Evolutionary conservation across 2,888 invertebrate genomes (phyloP), one percentile per base, ranked within the genome.

Genomic region (Athrips mouffetella): DNA sequence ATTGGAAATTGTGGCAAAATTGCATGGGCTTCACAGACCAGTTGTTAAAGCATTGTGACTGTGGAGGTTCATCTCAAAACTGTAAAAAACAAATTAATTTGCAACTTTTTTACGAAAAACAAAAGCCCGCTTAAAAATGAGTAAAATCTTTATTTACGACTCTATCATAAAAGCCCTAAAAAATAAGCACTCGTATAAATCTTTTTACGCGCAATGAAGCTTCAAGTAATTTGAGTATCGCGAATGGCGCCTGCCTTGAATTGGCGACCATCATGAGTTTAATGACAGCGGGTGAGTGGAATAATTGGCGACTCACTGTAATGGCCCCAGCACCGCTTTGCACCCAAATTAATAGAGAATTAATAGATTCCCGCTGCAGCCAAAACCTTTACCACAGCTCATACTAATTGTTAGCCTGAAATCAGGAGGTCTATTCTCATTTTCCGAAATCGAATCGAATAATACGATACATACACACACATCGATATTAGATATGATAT

Each of bases 261-360:
- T 80, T 78, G 81, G 82, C 65, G 27, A 27, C 7, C 27, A 27
- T n/a, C n/a, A n/a, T n/a, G n/a, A n/a, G n/a, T 86, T 87, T 86
- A 85, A 86, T 87, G 85, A 80, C 77, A 64, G 67, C 68, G 79
- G 82, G 83, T 73, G 81, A 72, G 70, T 67, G 73, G 70, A 80
- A 83, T 85, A 81, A 87, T 84, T 84, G 83, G 82, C 77, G 80
- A 80, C 67, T 81, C 76, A 80, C 67, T 76, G 74, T 77, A 80
- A 83, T 73, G 77, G 76, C 70, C 66, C 37, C 11, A 37, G n/a
- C 37, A 21, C 37, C 73, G 69, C 68, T 86, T 85, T 81, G 85
- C 73, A 69, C 75, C 68, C 71, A 80, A 82, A 86, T 86, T 85
- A 85, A 85, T 86, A 84, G 81, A 82, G 79, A 82, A 86, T 86